These are phyloP conservation scores for Caenorhabditis panamensis DNA, from an alignment of 2,888 invertebrate species.

Conservation along the genomic window DNA sequence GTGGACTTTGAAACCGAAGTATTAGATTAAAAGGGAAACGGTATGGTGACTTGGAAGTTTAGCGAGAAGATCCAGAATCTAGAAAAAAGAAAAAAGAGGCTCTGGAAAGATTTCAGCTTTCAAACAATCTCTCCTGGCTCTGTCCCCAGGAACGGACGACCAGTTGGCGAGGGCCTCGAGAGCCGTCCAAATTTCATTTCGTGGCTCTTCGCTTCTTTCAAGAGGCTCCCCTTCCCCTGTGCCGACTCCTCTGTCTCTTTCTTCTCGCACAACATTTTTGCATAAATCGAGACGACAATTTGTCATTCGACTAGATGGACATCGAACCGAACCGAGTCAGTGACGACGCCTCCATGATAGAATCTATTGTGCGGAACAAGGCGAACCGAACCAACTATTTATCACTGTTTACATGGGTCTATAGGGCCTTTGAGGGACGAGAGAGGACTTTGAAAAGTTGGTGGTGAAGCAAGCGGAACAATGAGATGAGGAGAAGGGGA, in stretches of 20 bases:
- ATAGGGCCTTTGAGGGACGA: not conserved
- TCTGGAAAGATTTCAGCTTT: not conserved
- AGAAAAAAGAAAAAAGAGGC: not conserved
- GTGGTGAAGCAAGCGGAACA: not conserved
- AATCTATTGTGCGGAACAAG: constrained; percentile 21
- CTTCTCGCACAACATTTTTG: constrained; percentile 25
- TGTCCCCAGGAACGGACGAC: not conserved
- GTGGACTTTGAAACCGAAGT: not conserved
- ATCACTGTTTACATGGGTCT: not conserved
- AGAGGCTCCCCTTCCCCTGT: not conserved
- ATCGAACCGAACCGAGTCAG: not conserved
- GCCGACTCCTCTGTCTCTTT: not conserved
- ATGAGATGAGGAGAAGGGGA: not conserved
- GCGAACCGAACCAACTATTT: constrained; percentile 2
- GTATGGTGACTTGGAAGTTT: not conserved
- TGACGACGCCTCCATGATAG: constrained; percentile 7
- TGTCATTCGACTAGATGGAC: constrained; percentile 17
- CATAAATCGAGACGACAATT: constrained; percentile 44
- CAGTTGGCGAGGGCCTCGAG: not conserved
- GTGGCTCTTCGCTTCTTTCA: constrained; percentile 27
- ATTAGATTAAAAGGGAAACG: not conserved
- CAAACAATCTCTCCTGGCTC: not conserved
- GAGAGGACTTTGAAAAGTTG: not conserved
- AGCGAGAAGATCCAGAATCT: not conserved
- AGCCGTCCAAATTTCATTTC: constrained; percentile 50